These are phyloP conservation scores for Drosophila ezoana DNA, from an alignment of 2,888 invertebrate genomes.

Conservation along the genomic window DNA sequence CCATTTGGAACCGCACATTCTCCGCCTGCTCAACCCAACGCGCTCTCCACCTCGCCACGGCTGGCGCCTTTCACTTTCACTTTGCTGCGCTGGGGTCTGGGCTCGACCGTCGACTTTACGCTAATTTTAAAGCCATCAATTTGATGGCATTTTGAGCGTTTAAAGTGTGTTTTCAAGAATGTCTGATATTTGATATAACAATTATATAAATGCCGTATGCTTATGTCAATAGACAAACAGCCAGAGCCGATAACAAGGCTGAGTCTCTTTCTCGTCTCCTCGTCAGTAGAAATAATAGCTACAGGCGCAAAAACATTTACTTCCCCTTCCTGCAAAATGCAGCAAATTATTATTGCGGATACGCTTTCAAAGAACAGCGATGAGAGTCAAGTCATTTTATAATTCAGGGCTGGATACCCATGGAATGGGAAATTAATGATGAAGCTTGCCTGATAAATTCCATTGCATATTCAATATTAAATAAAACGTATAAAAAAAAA, in stretches of 20 bases:
- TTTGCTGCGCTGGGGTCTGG: constrained; percentile 22
- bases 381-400: not conserved
- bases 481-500: too few relatives aligned
- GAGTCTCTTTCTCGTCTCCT: not conserved
- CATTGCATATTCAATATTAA: too few relatives aligned
- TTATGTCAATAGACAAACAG: constrained; percentile 69
- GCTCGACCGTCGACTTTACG: constrained; percentile 30
- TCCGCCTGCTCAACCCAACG: not conserved
- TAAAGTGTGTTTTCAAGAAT: constrained; percentile 59
- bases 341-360: constrained; percentile 53
- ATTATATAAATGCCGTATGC: constrained; percentile 72
- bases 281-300: constrained; percentile 32
- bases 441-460: too few relatives aligned
- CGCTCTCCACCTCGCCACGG: not conserved
- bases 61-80: constrained; percentile 28
- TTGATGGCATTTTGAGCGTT: constrained; percentile 67
- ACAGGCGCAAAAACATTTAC: constrained; percentile 29
- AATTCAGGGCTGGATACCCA: constrained; percentile 30
- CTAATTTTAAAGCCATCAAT: constrained; percentile 77
- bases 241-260: constrained; percentile 58
- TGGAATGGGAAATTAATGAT: too few relatives aligned
- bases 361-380: constrained; percentile 41
- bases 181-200: constrained; percentile 75
- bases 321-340: constrained; percentile 7
- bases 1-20: constrained; percentile 42